A percentile compares a stretch with the other conserved stretches of the same genome.
Evolutionary conservation across 2,113 vertebrate species (phyloP).

Genomic region (Aphyosemion australe): DNA sequence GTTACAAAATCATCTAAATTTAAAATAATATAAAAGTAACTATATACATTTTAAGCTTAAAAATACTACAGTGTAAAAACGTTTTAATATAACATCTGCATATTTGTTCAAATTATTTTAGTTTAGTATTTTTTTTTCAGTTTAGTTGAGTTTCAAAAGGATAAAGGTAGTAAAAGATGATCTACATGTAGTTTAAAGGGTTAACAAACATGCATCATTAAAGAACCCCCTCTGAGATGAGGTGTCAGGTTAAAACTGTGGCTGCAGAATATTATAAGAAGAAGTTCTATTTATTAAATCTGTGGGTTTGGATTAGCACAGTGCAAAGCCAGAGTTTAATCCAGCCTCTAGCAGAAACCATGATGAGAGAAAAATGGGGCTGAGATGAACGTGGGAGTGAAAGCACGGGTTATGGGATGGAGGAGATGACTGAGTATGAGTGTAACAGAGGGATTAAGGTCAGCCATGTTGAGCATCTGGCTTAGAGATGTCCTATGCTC

Average conservation of each 20-base stretch:
- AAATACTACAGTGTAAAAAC: no score
- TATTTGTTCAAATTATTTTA: no score
- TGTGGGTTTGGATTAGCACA: slow-evolving; percentile 69
- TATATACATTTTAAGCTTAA: no score
- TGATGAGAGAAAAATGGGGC: slow-evolving; percentile 37
- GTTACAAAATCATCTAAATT: no score
- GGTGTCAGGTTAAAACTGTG: not conserved
- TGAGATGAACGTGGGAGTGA: slow-evolving; percentile 13
- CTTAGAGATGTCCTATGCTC: slow-evolving; percentile 58
- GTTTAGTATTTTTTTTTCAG: no score
- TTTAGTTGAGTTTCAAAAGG: no score
- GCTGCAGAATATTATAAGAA: slow-evolving; percentile 1
- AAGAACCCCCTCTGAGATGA: not conserved
- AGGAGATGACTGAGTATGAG: slow-evolving; percentile 44
- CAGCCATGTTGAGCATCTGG: slow-evolving; percentile 77
- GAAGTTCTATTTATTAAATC: slow-evolving; percentile 45
- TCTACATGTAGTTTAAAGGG: no score
- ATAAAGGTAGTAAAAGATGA: no score
- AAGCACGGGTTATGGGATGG: slow-evolving; percentile 36
- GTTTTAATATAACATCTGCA: no score
- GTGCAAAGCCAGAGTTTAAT: slow-evolving; percentile 58
- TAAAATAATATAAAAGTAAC: no score
- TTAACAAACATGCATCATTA: not conserved
- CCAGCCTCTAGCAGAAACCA: slow-evolving; percentile 48
- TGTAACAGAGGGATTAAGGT: slow-evolving; percentile 77